Evolutionary conservation across 2,888 invertebrate genomes (phyloP).

Genomic region (Euspilapteryx auroguttella): DNA sequence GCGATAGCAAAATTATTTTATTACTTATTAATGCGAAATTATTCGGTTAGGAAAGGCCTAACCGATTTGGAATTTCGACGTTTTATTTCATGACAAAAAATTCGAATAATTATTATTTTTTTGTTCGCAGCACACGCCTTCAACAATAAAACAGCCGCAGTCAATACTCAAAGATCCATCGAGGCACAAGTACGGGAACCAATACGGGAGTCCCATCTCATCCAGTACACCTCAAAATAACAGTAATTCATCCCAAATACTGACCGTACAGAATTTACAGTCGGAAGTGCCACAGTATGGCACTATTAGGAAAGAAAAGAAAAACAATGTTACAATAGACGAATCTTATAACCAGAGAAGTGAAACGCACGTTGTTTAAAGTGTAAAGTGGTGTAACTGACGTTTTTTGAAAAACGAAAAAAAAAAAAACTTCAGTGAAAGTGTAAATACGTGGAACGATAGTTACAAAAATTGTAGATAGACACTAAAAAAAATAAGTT

Average conservation of each 20-base stretch:
- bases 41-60: no score
- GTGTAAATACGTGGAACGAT: slow-evolving; percentile 4
- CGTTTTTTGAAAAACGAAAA: no score
- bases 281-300: slow-evolving; percentile 54
- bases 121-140: slow-evolving; percentile 36
- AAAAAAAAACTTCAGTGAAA: no score
- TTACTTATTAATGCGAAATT: no score
- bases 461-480: slow-evolving; percentile 45
- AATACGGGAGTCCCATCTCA: slow-evolving; percentile 48
- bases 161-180: slow-evolving; percentile 67
- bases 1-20: no score
- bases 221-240: slow-evolving; percentile 42
- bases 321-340: slow-evolving; percentile 54
- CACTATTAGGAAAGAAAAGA: slow-evolving; percentile 52
- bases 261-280: slow-evolving; percentile 61
- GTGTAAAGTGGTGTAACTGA: no score
- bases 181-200: slow-evolving; percentile 58
- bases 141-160: slow-evolving; percentile 57
- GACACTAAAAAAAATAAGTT: slow-evolving; percentile 21
- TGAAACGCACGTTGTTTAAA: slow-evolving; percentile 44
- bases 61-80: no score
- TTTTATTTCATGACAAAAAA: no score
- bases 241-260: slow-evolving; percentile 53
- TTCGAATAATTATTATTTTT: no score
- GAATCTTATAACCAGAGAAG: slow-evolving; percentile 43